A percentile compares a stretch with the other conserved stretches of the same genome.
These are phyloP conservation scores for Limenitis camilla DNA, from an alignment of 2,888 invertebrate species.

Conservation along the genomic window DNA sequence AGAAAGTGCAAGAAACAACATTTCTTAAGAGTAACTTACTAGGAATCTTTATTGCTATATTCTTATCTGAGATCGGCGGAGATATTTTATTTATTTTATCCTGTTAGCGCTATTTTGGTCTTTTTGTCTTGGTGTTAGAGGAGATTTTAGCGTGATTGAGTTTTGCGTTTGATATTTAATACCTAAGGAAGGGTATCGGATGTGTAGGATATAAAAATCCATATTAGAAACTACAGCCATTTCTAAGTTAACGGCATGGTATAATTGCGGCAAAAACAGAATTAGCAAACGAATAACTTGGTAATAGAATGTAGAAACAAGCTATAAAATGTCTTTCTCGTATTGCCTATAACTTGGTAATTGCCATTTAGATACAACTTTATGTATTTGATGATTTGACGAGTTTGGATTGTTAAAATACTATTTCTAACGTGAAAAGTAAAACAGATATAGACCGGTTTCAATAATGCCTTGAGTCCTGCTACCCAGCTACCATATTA, in stretches of 20 bases:
- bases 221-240: slow-evolving; percentile 23
- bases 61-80: slow-evolving; percentile 18
- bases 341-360: slow-evolving; percentile 9
- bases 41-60: slow-evolving; percentile 18
- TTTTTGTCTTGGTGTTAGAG: not conserved
- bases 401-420: too few relatives aligned
- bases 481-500: too few relatives aligned
- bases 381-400: too few relatives aligned
- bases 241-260: slow-evolving; percentile 33
- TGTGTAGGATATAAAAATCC: slow-evolving; percentile 39
- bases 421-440: too few relatives aligned
- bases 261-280: slow-evolving; percentile 49
- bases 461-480: too few relatives aligned
- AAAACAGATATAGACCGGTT: too few relatives aligned
- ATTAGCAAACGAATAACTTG: slow-evolving; percentile 20
- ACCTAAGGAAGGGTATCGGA: slow-evolving; percentile 5
- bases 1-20: slow-evolving; percentile 16
- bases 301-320: slow-evolving; percentile 22
- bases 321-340: slow-evolving; percentile 14
- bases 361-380: slow-evolving; percentile 3
- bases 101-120: too few relatives aligned
- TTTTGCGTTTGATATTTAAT: not conserved
- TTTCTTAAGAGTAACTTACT: slow-evolving; percentile 15
- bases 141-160: slow-evolving; percentile 2
- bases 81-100: slow-evolving; percentile 5